Evolutionary conservation across 2,888 invertebrate species (phyloP).

Genomic region (Romanomermis culicivorax): DNA sequence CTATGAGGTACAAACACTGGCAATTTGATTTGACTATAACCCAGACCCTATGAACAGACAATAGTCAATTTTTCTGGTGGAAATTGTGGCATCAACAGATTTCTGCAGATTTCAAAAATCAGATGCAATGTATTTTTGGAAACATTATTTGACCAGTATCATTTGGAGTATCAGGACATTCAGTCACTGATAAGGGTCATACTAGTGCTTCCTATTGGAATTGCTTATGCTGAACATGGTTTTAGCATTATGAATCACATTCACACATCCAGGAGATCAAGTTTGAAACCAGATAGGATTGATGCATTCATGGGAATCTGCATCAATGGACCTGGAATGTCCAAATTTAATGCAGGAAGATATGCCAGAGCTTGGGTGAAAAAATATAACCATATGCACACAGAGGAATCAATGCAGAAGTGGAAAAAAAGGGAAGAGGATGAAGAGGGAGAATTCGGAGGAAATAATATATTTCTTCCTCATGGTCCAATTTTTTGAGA

Average conservation of each 20-base stretch:
- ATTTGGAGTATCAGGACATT: too few relatives aligned
- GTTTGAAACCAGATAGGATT: neutral
- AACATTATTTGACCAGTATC: neutral
- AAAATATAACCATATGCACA: too few relatives aligned
- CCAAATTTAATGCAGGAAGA: too few relatives aligned
- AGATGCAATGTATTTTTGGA: neutral
- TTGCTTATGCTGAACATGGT: constrained; percentile 4
- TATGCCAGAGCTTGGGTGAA: too few relatives aligned
- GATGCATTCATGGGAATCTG: too few relatives aligned
- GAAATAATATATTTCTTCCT: too few relatives aligned
- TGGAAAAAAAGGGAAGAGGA: too few relatives aligned
- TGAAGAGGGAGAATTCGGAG: too few relatives aligned
- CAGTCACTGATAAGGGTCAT: neutral
- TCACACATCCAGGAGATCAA: neutral
- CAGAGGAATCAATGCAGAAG: too few relatives aligned
- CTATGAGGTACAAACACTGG: neutral
- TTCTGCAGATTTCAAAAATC: neutral
- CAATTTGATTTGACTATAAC: neutral
- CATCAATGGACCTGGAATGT: too few relatives aligned
- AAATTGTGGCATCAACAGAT: neutral
- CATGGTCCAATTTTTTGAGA: too few relatives aligned
- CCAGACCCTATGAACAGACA: neutral
- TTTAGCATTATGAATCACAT: constrained; percentile 7
- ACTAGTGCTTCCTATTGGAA: constrained; percentile 1
- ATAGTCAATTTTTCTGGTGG: neutral